Base-by-base conservation (phyloP, 2,113 vertebrate genomes). In the Reinhardtius hippoglossoides region DNA sequence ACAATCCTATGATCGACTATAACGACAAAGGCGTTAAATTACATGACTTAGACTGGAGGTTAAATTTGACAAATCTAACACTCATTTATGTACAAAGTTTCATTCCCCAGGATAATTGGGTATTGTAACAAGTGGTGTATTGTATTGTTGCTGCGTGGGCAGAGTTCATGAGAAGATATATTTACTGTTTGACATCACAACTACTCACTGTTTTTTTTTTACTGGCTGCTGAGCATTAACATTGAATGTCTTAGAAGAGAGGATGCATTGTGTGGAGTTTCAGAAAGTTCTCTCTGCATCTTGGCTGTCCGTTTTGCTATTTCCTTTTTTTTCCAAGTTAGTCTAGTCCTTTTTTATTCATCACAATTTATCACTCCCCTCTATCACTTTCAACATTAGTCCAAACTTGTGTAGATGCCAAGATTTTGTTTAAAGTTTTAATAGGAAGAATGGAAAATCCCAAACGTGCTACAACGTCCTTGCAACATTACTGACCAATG, bases 161-260 rank as follows among this genome's bases (percentile, higher is more conserved):
- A 63, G 67, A 55, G 59, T 66, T 56, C 5, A 78, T 63, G 35
- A 20, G 48, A 40, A 13, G 64, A 23, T 7, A 8, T 21, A 27
- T 69, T 73, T 58, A 40, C 66, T 74, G 16, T 74, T 67, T 74
- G 77, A 78, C 65, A 66, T 7, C n/a, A 46, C 31, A 20, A 78
- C 74, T 69, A 61, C 60, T 52, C 31, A 20, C 2, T 5, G 12
- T 55, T 61, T 0, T 3, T 40, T 24, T 60, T 77, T 69, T 56
- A 52, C 10, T 23, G 1, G 31, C 54, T 37, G 57, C n/a, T 23
- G 26, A 60, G 1, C n/a, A 23, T 42, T 20, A 20, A 21, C 63
- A 69, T 9, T 23, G 3, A 42, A 13, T 35, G 16, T 20, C 48
- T 50, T 8, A 8, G 16, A 16, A 50, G 16, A 50, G 5, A 50